Evolutionary conservation across 2,797 vertebrate species (phyloP), one percentile per base, ranked within the genome.

Genomic region (Poeciliopsis turneri): DNA sequence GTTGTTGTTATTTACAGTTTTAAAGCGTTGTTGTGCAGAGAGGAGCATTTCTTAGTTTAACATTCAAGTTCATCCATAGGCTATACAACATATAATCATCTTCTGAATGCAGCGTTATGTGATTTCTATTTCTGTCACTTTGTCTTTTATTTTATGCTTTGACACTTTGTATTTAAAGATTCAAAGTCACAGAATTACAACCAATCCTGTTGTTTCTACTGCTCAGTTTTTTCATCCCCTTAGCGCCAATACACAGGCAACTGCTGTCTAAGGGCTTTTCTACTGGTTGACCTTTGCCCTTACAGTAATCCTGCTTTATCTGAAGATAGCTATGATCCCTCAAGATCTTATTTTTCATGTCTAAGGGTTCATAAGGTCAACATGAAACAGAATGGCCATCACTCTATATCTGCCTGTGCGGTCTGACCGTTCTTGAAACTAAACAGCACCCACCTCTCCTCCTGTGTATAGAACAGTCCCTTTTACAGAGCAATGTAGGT

Each of bases 401-500:
- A 73, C 86, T 87, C 87, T 93, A 91, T 93, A 92, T 92, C 51
- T 75, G 74, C 47, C 78, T 64, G 69, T 74, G 12, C 75, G 72
- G 88, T 77, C 66, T 33, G 23, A 30, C 75, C 39, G 79, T 70
- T 80, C 71, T 33, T 70, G 81, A 82, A 80, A 78, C 85, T 57
- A 84, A 89, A 83, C 76, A 78, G 86, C 92, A 89, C 90, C 89
- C 90, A 86, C 89, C 85, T 78, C 75, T 53, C 57, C 84, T 77
- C 41, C n/a, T 75, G 15, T 41, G 84, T 46, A 73, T 77, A 82
- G 47, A 39, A 5, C 75, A 80, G 81, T 74, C 25, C 16, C 82
- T 82, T 80, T 79, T 81, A 78, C 68, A 86, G 80, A 88, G 80
- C 68, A 79, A 93, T 94, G 89, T 94, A 87, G 93, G 92, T 93